Percentiles rank a stretch among this genome's conserved stretches.
Evolutionary conservation across 2,888 invertebrate species (phyloP).

Genomic region (Diaprepes abbreviatus): DNA sequence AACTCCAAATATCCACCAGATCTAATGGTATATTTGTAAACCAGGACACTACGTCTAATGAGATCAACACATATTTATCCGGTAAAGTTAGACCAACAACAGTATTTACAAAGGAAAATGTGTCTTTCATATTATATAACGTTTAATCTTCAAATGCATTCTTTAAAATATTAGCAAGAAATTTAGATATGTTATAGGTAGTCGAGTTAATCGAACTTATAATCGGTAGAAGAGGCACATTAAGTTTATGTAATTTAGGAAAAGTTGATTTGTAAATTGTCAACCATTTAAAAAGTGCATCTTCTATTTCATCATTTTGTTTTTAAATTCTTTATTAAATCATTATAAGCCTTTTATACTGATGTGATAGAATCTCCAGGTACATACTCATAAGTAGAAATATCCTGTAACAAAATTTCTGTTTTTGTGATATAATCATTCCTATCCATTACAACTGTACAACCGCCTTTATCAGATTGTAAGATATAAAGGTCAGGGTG

Average conservation of each 20-base stretch:
- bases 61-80: neutral
- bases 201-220: neutral
- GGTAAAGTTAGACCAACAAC: neutral
- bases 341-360: too few species aligned
- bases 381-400: too few species aligned
- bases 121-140: neutral
- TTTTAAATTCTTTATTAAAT: too few species aligned
- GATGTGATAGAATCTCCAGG: too few species aligned
- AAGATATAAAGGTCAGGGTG: slow-evolving; percentile 5
- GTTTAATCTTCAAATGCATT: neutral
- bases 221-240: neutral
- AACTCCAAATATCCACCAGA: too few species aligned
- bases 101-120: slow-evolving; percentile 2
- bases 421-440: too few species aligned
- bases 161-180: neutral
- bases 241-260: slow-evolving; percentile 5
- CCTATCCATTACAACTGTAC: neutral
- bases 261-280: neutral
- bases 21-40: too few species aligned
- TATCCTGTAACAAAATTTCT: too few species aligned
- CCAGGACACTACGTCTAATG: neutral
- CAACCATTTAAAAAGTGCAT: too few species aligned
- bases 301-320: too few species aligned
- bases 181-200: neutral
- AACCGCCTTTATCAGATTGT: slow-evolving; percentile 13